Conservation (phyloP, 2,888 invertebrate species). For the Papilio elwesi region DNA sequence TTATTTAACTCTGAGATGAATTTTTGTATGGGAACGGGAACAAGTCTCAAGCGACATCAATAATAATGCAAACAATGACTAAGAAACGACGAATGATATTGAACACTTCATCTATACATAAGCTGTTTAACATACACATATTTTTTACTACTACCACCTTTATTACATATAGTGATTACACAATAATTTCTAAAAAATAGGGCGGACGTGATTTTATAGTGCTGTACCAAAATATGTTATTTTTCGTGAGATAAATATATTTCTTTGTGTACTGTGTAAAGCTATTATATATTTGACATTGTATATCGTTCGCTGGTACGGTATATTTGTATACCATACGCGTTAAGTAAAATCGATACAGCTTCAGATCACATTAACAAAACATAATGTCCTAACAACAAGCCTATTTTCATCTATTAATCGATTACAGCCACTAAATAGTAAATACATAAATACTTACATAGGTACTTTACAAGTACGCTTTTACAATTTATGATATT, state of each 20-base stretch:
- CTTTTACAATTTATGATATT: slow-evolving; percentile 68
- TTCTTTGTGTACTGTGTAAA: slow-evolving; percentile 53
- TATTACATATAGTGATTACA: slow-evolving; percentile 49
- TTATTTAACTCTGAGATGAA: slow-evolving; percentile 11
- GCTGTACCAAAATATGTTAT: slow-evolving; percentile 74
- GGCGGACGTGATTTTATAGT: slow-evolving; percentile 75
- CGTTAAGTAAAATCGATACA: slow-evolving; percentile 47
- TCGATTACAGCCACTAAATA: slow-evolving; percentile 67
- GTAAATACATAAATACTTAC: slow-evolving; percentile 65
- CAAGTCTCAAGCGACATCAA: slow-evolving; percentile 33
- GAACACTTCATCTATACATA: slow-evolving; percentile 30
- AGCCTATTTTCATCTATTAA: slow-evolving; percentile 60
- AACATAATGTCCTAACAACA: slow-evolving; percentile 70
- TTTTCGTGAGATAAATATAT: slow-evolving; percentile 69
- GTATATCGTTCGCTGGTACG: slow-evolving; percentile 34
- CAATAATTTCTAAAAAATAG: slow-evolving; percentile 76
- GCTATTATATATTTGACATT: slow-evolving; percentile 49
- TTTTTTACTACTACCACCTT: slow-evolving; percentile 30
- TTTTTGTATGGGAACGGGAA: slow-evolving; percentile 11
- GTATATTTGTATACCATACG: slow-evolving; percentile 18
- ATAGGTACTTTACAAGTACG: slow-evolving; percentile 68
- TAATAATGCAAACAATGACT: slow-evolving; percentile 35
- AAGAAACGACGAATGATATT: slow-evolving; percentile 24
- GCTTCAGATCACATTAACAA: slow-evolving; percentile 83
- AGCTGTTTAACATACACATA: slow-evolving; percentile 30